phyloP scores from a whole-genome alignment of 2,888 invertebrate genomes.

The Oxycera nigricornis region DNA sequence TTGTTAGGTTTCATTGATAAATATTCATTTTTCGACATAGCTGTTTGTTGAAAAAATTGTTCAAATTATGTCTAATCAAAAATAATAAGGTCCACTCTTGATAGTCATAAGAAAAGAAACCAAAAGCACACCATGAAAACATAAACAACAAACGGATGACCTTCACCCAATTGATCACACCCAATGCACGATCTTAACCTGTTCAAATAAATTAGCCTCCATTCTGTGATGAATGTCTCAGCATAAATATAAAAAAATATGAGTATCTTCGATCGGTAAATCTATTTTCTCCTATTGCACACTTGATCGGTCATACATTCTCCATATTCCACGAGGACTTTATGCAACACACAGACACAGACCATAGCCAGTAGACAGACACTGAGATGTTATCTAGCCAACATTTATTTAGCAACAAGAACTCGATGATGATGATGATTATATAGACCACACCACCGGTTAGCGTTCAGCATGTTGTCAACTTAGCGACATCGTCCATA shows the following conservation, averaged over 20 bases:
- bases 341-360: neutral
- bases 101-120: too few relatives aligned
- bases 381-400: too few relatives aligned
- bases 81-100: too few relatives aligned
- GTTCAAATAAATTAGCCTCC: neutral
- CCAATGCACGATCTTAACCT: neutral
- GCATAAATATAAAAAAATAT: neutral
- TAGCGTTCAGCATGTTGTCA: neutral
- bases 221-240: neutral
- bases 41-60: too few relatives aligned
- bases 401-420: too few relatives aligned
- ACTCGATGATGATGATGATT: slow-evolving; percentile 1
- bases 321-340: neutral
- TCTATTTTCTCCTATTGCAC: slow-evolving; percentile 14
- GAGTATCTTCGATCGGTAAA: neutral
- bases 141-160: neutral
- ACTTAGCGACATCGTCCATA: slow-evolving; percentile 15
- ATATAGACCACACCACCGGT: neutral
- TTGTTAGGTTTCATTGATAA: too few relatives aligned
- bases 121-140: too few relatives aligned
- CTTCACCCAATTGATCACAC: neutral
- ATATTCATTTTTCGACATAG: too few relatives aligned
- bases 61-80: too few relatives aligned
- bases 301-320: neutral
- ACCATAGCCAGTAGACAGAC: too few relatives aligned